Percentiles rank a stretch among this genome's conserved stretches.
These are phyloP conservation scores for Leptodactylus fuscus DNA, from an alignment of 2,113 vertebrate species.

Conservation along the genomic window DNA sequence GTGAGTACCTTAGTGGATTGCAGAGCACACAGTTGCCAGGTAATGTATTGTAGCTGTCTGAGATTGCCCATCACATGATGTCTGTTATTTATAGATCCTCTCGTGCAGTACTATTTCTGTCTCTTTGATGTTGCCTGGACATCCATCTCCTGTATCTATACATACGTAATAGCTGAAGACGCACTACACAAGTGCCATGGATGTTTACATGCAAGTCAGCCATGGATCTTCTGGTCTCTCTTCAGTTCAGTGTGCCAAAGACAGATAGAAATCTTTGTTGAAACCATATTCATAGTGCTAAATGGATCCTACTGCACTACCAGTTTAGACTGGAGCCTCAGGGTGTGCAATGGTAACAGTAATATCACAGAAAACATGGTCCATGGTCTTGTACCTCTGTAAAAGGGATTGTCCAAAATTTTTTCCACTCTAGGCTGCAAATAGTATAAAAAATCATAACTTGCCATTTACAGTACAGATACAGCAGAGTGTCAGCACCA, in stretches of 20 bases:
- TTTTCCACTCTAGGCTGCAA: no score
- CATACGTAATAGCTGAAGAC: background rate
- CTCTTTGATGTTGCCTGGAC: background rate
- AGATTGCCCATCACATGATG: conserved; percentile 9
- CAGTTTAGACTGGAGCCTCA: no score
- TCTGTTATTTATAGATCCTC: conserved; percentile 41
- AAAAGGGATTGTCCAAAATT: no score
- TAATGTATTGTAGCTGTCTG: background rate
- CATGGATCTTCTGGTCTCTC: background rate
- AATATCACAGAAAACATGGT: no score
- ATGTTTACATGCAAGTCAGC: no score
- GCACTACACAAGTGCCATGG: background rate
- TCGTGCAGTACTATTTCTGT: conserved; percentile 10
- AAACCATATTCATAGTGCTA: no score
- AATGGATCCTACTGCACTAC: no score
- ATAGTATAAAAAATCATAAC: no score
- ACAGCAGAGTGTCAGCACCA: no score
- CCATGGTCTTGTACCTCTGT: no score
- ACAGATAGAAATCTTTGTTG: background rate
- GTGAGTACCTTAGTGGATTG: background rate
- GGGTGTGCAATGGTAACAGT: no score
- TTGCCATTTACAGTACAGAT: no score
- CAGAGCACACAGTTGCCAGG: background rate
- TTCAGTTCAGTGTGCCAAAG: background rate
- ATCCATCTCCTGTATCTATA: background rate